These are phyloP conservation scores for Stratiolaelaps scimitus DNA, from an alignment of 1,140 invertebrate genomes.

Conservation along the genomic window DNA sequence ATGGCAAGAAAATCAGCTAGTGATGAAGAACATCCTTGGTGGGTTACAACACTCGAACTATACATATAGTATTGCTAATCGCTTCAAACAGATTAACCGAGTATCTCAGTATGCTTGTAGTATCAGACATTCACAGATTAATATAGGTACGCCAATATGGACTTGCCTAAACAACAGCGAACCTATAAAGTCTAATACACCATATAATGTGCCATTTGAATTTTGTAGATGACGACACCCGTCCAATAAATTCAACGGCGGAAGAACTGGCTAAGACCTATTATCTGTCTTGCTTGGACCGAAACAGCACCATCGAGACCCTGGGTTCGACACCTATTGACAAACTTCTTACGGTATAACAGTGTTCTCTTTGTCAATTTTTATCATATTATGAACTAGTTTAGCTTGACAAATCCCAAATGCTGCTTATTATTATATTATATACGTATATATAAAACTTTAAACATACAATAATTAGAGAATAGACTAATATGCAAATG, in stretches of 20 bases:
- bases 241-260: conserved; percentile 52
- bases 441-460: conserved; percentile 8
- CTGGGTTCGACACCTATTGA: conserved; percentile 65
- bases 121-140: too few species aligned
- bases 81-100: too few species aligned
- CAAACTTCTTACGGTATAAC: conserved; percentile 52
- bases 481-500: too few species aligned
- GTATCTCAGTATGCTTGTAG: too few species aligned
- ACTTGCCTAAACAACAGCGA: too few species aligned
- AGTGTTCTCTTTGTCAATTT: background rate
- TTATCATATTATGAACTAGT: background rate
- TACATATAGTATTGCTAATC: too few species aligned
- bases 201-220: too few species aligned
- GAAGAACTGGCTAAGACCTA: conserved; percentile 79
- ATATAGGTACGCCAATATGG: too few species aligned
- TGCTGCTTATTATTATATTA: background rate
- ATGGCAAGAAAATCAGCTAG: conserved; percentile 77
- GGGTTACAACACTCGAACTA: conserved; percentile 29
- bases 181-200: background rate
- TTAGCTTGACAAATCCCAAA: conserved; percentile 9
- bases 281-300: conserved; percentile 83
- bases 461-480: conserved; percentile 27
- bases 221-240: conserved; percentile 30
- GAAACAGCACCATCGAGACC: conserved; percentile 74
- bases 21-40: conserved; percentile 75